Percentiles rank a stretch among this genome's conserved stretches.
Conservation (phyloP, 23 tunicate species). For the Oikopleura vanhoeffeni region DNA sequence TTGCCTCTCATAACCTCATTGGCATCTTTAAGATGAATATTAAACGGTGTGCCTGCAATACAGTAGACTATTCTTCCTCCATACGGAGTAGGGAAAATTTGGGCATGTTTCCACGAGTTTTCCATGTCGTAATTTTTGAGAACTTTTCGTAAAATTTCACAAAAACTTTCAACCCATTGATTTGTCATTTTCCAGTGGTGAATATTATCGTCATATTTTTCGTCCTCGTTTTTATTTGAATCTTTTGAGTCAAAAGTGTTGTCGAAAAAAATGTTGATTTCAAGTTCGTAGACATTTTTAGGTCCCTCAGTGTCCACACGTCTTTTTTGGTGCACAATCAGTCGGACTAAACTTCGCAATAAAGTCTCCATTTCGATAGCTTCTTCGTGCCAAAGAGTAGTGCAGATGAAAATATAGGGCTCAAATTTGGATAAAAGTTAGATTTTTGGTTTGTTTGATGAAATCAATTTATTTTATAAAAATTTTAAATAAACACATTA, state of each 20-base stretch:
- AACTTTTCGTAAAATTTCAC: not conserved
- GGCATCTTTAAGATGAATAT: not conserved
- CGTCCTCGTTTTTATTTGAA: not conserved
- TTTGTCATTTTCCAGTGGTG: not conserved
- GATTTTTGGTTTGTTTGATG: too few species aligned
- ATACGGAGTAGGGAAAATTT: not conserved
- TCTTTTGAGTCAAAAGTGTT: not conserved
- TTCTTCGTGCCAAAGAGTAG: not conserved
- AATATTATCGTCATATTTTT: not conserved
- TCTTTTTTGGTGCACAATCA: not conserved
- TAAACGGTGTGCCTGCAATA: not conserved
- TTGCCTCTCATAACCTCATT: not conserved
- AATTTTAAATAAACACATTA: too few species aligned
- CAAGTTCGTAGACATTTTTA: not conserved
- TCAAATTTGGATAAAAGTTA: not conserved
- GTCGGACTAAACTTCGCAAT: not conserved
- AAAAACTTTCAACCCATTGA: not conserved
- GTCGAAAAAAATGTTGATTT: conserved; percentile 2
- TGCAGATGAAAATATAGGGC: conserved; percentile 12
- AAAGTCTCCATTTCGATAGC: not conserved
- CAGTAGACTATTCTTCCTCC: not conserved
- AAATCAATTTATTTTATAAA: too few species aligned
- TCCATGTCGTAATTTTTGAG: not conserved
- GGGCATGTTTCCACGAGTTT: not conserved
- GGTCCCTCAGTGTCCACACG: not conserved